Evolutionary conservation across 2,888 invertebrate genomes (phyloP).

Genomic region (Osmoderma eremita): DNA sequence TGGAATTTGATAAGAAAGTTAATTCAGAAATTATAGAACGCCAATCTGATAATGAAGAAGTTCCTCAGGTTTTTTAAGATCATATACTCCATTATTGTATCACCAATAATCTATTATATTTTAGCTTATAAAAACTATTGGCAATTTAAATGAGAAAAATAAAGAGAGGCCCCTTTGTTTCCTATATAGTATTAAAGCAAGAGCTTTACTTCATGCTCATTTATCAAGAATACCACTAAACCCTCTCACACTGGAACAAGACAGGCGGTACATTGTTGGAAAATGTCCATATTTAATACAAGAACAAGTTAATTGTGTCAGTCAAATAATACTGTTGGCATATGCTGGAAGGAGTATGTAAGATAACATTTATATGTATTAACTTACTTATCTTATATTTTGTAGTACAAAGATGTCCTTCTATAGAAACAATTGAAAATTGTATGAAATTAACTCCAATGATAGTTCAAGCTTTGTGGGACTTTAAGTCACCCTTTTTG

Average conservation of each 20-base stretch:
- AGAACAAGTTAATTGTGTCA: constrained; percentile 96
- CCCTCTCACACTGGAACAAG: constrained; percentile 82
- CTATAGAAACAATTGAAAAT: constrained; percentile 95
- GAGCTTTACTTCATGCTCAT: constrained; percentile 96
- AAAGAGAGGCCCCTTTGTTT: constrained; percentile 94
- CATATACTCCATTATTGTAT: background rate
- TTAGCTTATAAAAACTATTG: constrained; percentile 89
- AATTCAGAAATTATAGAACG: constrained; percentile 95
- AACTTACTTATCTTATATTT: constrained; percentile 47
- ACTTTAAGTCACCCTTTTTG: constrained; percentile 90
- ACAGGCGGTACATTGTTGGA: constrained; percentile 83
- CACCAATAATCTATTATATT: constrained; percentile 48
- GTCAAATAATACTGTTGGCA: constrained; percentile 90
- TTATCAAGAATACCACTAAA: constrained; percentile 84
- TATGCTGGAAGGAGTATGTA: constrained; percentile 86
- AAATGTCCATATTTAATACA: constrained; percentile 95
- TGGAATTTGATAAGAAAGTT: constrained; percentile 93
- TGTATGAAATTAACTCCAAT: constrained; percentile 97
- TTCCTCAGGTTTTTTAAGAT: constrained; percentile 76
- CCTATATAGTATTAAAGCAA: constrained; percentile 91
- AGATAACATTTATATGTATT: constrained; percentile 16
- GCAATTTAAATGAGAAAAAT: constrained; percentile 94
- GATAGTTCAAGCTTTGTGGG: constrained; percentile 97
- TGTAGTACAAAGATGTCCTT: constrained; percentile 82
- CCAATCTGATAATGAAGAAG: constrained; percentile 93